These are phyloP conservation scores for Drosophila anomalata DNA, from an alignment of 2,888 invertebrate species.

Conservation along the genomic window DNA sequence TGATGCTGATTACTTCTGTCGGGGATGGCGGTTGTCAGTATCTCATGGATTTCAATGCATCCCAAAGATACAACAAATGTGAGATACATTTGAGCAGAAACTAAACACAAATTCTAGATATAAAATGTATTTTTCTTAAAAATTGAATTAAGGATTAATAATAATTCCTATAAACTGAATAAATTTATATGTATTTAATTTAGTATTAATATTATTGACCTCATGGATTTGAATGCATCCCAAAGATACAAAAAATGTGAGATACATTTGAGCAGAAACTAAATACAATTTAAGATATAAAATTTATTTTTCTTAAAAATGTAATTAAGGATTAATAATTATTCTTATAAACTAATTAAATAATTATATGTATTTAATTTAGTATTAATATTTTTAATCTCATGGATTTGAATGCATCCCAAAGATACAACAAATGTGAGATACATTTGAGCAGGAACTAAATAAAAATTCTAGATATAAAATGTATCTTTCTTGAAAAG, in stretches of 20 bases:
- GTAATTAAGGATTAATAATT: not conserved
- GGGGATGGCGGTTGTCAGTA: slow-evolving; percentile 17
- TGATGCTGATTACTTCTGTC: slow-evolving; percentile 26
- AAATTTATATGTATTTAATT: not conserved
- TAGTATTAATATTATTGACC: not conserved
- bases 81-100: not conserved
- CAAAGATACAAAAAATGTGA: not conserved
- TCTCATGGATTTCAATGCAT: slow-evolving; percentile 3
- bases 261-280: not conserved
- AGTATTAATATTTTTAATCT: not conserved
- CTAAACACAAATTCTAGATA: not conserved
- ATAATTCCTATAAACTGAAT: not conserved
- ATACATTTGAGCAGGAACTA: not conserved
- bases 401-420: slow-evolving; percentile 1
- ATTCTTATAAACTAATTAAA: not conserved
- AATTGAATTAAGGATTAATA: not conserved
- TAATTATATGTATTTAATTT: too few relatives aligned
- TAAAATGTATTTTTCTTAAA: too few relatives aligned
- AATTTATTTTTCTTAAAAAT: not conserved
- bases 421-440: not conserved
- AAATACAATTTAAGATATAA: not conserved
- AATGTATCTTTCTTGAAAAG: not conserved
- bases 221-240: slow-evolving; percentile 1
- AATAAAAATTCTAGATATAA: not conserved
- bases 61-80: not conserved